Percentiles rank a stretch among this genome's conserved stretches.
phyloP scores from a whole-genome alignment of 2,888 invertebrate genomes.

The Neoitamus cyanurus region DNA sequence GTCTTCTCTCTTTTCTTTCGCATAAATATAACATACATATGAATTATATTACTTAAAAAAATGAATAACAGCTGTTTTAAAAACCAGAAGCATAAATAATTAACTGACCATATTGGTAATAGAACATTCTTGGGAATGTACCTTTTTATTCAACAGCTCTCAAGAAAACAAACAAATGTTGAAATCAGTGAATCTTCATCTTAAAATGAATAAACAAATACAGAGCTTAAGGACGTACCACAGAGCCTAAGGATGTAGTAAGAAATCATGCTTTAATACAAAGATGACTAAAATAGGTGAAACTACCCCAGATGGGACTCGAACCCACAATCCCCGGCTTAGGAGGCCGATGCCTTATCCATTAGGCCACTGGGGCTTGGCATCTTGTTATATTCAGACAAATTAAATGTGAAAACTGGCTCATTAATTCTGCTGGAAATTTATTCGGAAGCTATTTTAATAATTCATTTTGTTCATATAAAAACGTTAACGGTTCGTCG shows the following conservation, averaged over 20 bases:
- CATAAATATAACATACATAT: too few relatives aligned
- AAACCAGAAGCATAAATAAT: too few relatives aligned
- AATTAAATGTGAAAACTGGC: background rate
- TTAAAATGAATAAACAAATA: too few relatives aligned
- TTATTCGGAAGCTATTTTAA: background rate
- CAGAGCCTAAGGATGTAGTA: background rate
- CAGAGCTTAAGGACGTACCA: too few relatives aligned
- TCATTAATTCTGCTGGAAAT: background rate
- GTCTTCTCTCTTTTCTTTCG: too few relatives aligned
- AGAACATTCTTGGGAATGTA: too few relatives aligned
- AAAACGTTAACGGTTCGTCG: background rate
- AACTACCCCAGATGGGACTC: conserved; percentile 83
- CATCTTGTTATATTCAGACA: background rate
- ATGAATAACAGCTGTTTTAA: too few relatives aligned
- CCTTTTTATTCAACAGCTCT: too few relatives aligned
- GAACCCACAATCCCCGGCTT: conserved; percentile 86
- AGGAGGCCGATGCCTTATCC: conserved; percentile 86
- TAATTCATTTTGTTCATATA: background rate
- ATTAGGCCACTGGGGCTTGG: conserved; percentile 81
- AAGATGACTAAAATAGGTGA: background rate
- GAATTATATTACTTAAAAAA: too few relatives aligned
- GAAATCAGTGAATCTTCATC: too few relatives aligned
- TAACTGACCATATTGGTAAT: too few relatives aligned
- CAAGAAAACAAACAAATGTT: too few relatives aligned
- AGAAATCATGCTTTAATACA: background rate